These are phyloP conservation scores for Zelleria hepariella DNA, from an alignment of 2,888 invertebrate species.

Conservation along the genomic window DNA sequence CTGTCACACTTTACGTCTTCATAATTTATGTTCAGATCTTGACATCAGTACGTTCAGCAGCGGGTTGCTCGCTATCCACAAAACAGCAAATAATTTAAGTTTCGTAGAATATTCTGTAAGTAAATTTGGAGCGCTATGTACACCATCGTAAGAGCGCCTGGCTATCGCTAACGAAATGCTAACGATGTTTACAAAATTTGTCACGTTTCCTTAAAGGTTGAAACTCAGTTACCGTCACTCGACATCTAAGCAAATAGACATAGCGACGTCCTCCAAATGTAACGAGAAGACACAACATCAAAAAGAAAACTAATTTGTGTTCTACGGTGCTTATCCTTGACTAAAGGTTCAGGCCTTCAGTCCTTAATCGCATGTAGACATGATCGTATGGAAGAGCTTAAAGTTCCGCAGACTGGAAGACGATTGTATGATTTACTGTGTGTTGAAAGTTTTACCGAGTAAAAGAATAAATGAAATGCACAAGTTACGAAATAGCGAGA, in stretches of 20 bases:
- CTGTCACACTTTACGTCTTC: too few relatives aligned
- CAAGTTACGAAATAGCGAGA: neutral
- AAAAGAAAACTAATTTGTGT: neutral
- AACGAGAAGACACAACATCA: neutral
- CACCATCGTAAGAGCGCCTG: neutral
- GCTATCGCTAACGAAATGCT: conserved; percentile 31
- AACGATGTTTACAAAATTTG: conserved; percentile 57
- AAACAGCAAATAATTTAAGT: too few relatives aligned
- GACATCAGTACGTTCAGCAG: too few relatives aligned
- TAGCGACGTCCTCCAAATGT: neutral
- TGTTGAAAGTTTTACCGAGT: too few relatives aligned
- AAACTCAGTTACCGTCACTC: conserved; percentile 7
- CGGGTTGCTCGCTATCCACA: too few relatives aligned
- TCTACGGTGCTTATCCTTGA: too few relatives aligned
- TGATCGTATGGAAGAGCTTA: too few relatives aligned
- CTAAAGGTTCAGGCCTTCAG: too few relatives aligned
- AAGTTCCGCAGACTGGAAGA: too few relatives aligned
- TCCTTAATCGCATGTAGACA: too few relatives aligned
- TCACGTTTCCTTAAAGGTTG: conserved; percentile 35
- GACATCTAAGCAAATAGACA: conserved; percentile 23
- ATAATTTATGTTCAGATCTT: too few relatives aligned
- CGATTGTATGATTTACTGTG: too few relatives aligned
- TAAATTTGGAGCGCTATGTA: neutral
- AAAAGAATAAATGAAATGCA: neutral
- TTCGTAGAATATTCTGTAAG: neutral